Percentiles rank a stretch among this genome's conserved stretches.
These are phyloP conservation scores for Rhopalosiphum maidis DNA, from an alignment of 1,140 invertebrate species.

Conservation along the genomic window DNA sequence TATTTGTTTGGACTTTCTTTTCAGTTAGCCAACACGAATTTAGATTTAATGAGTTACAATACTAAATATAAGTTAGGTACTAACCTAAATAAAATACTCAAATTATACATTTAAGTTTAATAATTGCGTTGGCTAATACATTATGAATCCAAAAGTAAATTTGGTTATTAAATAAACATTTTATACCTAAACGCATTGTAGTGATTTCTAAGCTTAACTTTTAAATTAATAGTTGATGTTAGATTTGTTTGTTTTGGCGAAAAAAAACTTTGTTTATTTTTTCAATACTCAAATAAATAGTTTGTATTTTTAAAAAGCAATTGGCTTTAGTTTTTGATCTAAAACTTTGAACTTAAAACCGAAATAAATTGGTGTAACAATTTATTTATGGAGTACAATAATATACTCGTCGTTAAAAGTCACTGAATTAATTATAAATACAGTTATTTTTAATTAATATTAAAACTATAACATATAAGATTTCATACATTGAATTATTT, in stretches of 20 bases:
- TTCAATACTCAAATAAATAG: neutral
- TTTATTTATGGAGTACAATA: neutral
- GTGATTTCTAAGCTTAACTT: neutral
- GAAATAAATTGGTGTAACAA: neutral
- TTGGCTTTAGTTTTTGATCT: neutral
- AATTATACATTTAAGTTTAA: neutral
- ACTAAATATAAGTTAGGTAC: neutral
- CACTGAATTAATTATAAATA: too few species aligned
- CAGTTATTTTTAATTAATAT: too few species aligned
- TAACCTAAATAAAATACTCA: neutral
- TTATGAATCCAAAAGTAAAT: neutral
- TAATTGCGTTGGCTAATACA: neutral
- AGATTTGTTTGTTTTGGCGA: neutral
- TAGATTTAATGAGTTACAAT: neutral
- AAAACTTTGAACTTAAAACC: too few species aligned
- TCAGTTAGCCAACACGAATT: neutral
- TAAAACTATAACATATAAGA: too few species aligned
- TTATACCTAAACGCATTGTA: neutral
- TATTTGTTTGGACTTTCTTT: too few species aligned
- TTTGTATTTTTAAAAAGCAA: neutral
- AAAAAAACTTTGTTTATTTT: neutral
- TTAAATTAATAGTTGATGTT: neutral
- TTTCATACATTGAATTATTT: too few species aligned
- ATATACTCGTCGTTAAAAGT: neutral
- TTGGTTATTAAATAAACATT: neutral